Evolutionary conservation across 2,797 vertebrate genomes (phyloP), one percentile per base, ranked within the genome.

Genomic region (Anniella stebbinsi): DNA sequence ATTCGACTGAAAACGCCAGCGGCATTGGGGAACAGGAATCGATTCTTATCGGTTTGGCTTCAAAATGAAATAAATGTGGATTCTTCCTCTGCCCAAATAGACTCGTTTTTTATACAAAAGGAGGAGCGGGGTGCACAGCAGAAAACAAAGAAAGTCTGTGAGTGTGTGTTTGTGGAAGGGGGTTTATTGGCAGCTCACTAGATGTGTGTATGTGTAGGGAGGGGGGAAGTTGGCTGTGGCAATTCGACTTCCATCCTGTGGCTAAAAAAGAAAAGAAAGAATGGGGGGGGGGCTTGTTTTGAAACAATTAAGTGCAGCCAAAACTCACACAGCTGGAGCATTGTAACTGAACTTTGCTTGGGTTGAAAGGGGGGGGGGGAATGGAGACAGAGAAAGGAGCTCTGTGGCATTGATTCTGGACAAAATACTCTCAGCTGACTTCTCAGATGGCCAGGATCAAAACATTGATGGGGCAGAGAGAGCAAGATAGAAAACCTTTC

Each of bases 301-400:
- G 76, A 86, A 90, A 86, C 54, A 86, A 36, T 80, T 38, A 9
- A 80, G 84, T 7, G 69, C 41, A 66, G 89, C 84, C 89, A 82
- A 75, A 87, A 86, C 89, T 87, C 89, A 30, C 88, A 80, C 89
- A 87, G 89, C 89, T 87, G 89, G 73, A n/a, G 23, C 67, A 11
- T n/a, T 86, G 89, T 30, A 48, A 66, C 76, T 10, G 81, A 69
- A 57, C 87, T 83, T 38, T 8, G 66, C 77, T 36, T 33, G 12
- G n/a, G 13, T 7, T 28, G 8, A 7, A 36, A 30, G 11, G 25
- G 28, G 30, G 28, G 23, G 30, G 3, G 1, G 63, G 60, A 12
- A 30, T 2, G 38, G 88, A 28, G 3, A 6, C 54, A 17, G 23
- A 18, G 3, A 11, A 6, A 25, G 75, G 30, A 1, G 69, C 10